phyloP scores from a whole-genome alignment of 1,140 invertebrate species.

The Drosophila ohnishii region DNA sequence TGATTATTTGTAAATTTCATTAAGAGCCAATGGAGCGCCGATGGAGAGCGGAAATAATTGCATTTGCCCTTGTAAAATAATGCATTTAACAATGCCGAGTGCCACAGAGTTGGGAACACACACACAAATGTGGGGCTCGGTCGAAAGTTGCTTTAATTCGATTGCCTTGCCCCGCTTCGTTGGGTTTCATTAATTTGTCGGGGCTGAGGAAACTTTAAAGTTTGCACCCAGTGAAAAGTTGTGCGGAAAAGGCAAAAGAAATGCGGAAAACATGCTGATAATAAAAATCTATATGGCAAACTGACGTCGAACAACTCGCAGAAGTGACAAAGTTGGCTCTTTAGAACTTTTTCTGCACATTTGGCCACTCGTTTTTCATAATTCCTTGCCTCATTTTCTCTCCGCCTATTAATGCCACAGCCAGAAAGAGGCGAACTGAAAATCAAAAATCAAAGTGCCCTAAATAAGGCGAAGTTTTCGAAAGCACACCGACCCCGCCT shows the following conservation, averaged over 20 bases:
- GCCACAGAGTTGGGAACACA: constrained; percentile 3
- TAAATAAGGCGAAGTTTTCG: constrained; percentile 65
- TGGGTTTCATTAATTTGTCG: constrained; percentile 27
- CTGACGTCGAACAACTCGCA: constrained; percentile 52
- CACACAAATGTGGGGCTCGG: too few relatives aligned
- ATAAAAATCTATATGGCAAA: constrained; percentile 48
- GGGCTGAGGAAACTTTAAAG: constrained; percentile 33
- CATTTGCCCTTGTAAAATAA: constrained; percentile 34
- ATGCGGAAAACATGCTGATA: constrained; percentile 39
- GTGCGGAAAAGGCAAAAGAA: constrained; percentile 1
- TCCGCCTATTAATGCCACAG: constrained; percentile 53
- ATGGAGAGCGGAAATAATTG: constrained; percentile 47
- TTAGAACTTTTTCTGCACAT: constrained; percentile 57
- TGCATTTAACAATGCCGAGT: constrained; percentile 30
- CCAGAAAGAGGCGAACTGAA: constrained; percentile 36
- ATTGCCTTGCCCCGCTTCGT: constrained; percentile 10
- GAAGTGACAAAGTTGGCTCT: constrained; percentile 60
- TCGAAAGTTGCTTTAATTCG: constrained; percentile 32
- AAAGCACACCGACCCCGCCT: not conserved
- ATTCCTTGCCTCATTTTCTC: constrained; percentile 43
- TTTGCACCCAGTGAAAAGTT: constrained; percentile 29
- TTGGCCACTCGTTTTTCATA: constrained; percentile 64
- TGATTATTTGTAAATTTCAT: constrained; percentile 70
- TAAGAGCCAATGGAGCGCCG: constrained; percentile 27
- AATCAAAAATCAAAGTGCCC: constrained; percentile 54